Evolutionary conservation across 2,113 vertebrate species (phyloP).

Genomic region (Machaerirhynchus nigripectus): DNA sequence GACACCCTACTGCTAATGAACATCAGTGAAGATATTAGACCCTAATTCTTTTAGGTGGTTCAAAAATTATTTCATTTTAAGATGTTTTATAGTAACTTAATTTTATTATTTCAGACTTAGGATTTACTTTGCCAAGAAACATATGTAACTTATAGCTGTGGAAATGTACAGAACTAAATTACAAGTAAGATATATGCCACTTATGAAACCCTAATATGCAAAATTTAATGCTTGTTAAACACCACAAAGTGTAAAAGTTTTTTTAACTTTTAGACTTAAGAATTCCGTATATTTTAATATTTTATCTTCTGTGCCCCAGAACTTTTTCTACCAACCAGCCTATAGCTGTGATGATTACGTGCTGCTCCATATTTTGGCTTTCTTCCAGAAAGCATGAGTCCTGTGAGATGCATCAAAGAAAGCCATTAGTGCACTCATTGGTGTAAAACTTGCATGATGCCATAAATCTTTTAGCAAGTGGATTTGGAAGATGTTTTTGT

Average conservation of each 20-base stretch:
- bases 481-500: slow-evolving; percentile 77
- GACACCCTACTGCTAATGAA: not conserved
- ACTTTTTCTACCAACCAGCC: slow-evolving; percentile 16
- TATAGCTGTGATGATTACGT: slow-evolving; percentile 60
- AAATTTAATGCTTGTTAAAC: not conserved
- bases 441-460: slow-evolving; percentile 89
- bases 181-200: not conserved
- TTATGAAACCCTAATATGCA: not conserved
- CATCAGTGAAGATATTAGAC: not conserved
- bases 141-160: not conserved
- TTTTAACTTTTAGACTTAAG: not conserved
- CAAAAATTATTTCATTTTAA: not conserved
- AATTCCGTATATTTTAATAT: slow-evolving; percentile 24
- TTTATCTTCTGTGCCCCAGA: slow-evolving; percentile 8
- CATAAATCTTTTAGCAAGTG: slow-evolving; percentile 87
- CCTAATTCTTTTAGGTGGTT: not conserved
- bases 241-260: not conserved
- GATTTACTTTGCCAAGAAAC: not conserved
- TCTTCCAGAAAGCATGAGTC: slow-evolving; percentile 80
- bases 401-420: slow-evolving; percentile 79
- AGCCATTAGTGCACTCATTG: slow-evolving; percentile 86
- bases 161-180: not conserved
- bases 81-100: not conserved
- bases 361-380: slow-evolving; percentile 70
- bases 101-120: not conserved